Conservation (phyloP, 2,113 vertebrate genomes). For the Nasalis larvatus region DNA sequence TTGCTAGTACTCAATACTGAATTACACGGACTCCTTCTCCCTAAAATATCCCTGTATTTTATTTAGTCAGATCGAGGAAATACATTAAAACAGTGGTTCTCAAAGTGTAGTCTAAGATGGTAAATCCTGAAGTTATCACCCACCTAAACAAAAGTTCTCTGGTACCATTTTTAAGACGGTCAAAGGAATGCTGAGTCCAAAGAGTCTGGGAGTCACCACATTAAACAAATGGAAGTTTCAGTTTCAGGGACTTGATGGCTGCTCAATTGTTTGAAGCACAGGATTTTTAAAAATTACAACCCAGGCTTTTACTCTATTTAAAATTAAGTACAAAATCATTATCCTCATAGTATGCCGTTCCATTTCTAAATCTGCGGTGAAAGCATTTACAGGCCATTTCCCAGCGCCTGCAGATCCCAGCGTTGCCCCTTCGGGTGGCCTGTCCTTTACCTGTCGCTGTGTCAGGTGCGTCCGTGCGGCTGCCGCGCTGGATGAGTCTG, state of each 20-base stretch:
- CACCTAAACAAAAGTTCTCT: not conserved
- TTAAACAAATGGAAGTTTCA: not conserved
- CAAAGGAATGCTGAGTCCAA: not conserved
- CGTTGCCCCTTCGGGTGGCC: rapidly evolving
- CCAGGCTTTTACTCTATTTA: not conserved
- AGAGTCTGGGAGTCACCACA: not conserved
- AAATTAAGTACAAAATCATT: not conserved
- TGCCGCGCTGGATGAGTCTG: slow-evolving; percentile 94
- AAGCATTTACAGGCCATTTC: rapidly evolving
- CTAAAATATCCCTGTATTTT: not conserved
- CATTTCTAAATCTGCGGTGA: not conserved
- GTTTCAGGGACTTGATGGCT: not conserved
- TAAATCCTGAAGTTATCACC: not conserved
- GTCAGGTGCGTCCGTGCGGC: slow-evolving; percentile 95
- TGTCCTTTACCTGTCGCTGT: slow-evolving; percentile 86
- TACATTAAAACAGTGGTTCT: not conserved
- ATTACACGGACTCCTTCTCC: not conserved
- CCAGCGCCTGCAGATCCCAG: rapidly evolving
- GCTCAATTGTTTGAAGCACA: not conserved
- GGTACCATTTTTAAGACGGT: not conserved
- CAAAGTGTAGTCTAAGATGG: not conserved
- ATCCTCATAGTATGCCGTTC: not conserved
- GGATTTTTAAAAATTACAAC: not conserved
- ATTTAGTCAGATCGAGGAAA: not conserved
- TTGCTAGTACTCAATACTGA: not conserved